These are phyloP conservation scores for Achlya flavicornis DNA, from an alignment of 2,888 invertebrate species.

Conservation along the genomic window DNA sequence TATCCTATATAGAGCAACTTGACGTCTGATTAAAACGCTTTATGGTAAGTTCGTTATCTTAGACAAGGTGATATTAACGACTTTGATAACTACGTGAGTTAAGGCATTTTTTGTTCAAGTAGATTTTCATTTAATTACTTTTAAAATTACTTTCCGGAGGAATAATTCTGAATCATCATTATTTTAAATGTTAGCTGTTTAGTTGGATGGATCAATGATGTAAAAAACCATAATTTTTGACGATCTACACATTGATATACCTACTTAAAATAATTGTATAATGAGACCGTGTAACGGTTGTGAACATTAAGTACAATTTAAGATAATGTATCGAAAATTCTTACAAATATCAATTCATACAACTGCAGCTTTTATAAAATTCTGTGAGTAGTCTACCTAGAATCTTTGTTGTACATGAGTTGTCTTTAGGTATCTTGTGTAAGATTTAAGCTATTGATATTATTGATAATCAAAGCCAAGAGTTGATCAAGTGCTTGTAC, in stretches of 20 bases:
- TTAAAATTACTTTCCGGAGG: too few relatives aligned
- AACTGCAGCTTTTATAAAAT: neutral
- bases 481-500: conserved; percentile 61
- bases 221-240: neutral
- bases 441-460: conserved; percentile 39
- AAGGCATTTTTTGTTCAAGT: conserved; percentile 33
- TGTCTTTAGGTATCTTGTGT: neutral
- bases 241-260: neutral
- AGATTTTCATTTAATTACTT: conserved; percentile 12
- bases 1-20: conserved; percentile 67
- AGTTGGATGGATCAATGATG: neutral
- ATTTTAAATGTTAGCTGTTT: neutral
- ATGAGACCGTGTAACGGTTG: neutral
- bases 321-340: neutral
- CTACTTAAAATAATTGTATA: neutral
- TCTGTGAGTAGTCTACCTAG: neutral
- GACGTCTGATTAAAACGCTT: conserved; percentile 60
- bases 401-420: neutral
- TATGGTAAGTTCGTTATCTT: conserved; percentile 49
- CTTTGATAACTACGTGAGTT: conserved; percentile 48
- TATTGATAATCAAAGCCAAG: conserved; percentile 65
- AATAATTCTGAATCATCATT: neutral
- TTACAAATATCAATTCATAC: too few relatives aligned
- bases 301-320: neutral
- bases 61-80: conserved; percentile 49